A percentile compares a stretch with the other conserved stretches of the same genome.
These are phyloP conservation scores for Pemphredon lugubris DNA, from an alignment of 2,888 invertebrate genomes.

Conservation along the genomic window DNA sequence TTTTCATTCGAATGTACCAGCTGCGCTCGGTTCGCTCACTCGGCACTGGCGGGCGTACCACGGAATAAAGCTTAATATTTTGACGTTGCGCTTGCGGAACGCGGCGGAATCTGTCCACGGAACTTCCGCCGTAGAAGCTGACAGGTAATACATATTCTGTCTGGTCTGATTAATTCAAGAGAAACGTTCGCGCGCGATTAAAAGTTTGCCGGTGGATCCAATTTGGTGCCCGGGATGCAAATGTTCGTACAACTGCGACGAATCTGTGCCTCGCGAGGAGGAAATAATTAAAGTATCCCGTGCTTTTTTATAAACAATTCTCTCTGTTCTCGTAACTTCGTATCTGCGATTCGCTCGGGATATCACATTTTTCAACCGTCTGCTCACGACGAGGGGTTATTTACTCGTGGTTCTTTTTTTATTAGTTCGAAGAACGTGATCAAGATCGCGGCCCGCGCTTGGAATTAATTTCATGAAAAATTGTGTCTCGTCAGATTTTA, in stretches of 20 bases:
- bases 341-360: too few relatives aligned
- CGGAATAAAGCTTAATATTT: conserved; percentile 55
- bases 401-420: too few relatives aligned
- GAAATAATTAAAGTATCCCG: too few relatives aligned
- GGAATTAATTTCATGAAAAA: too few relatives aligned
- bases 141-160: conserved; percentile 46
- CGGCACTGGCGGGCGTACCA: conserved; percentile 15
- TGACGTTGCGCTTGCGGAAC: conserved; percentile 35
- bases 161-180: conserved; percentile 43
- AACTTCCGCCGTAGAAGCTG: conserved; percentile 21
- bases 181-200: conserved; percentile 15
- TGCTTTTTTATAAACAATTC: too few relatives aligned
- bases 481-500: too few relatives aligned
- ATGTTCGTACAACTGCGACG: neutral
- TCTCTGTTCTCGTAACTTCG: too few relatives aligned
- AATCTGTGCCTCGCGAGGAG: too few relatives aligned
- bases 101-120: conserved; percentile 20
- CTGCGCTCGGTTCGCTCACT: conserved; percentile 39
- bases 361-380: too few relatives aligned
- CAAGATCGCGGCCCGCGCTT: too few relatives aligned
- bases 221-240: conserved; percentile 15
- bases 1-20: conserved; percentile 56
- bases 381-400: too few relatives aligned
- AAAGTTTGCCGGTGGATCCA: neutral
- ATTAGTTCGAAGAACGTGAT: too few relatives aligned